These are phyloP conservation scores for Hippocampus mohnikei DNA, from an alignment of 2,113 vertebrate genomes.

Conservation along the genomic window DNA sequence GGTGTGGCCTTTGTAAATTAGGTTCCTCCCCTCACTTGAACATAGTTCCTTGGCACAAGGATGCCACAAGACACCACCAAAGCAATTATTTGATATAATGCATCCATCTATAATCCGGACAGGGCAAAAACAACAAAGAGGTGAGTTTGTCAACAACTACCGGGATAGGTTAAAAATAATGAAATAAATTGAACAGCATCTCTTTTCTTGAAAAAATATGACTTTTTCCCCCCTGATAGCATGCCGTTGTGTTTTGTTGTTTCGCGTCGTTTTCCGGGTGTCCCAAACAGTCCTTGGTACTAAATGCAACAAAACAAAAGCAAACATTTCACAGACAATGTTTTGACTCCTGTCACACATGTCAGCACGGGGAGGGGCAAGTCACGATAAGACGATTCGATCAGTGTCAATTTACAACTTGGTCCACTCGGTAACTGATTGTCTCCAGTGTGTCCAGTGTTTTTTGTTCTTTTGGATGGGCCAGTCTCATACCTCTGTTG, in stretches of 20 bases:
- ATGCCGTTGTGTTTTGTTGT: not conserved
- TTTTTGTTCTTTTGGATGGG: constrained; percentile 25
- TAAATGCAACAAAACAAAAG: constrained; percentile 2
- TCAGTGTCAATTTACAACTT: constrained; percentile 23
- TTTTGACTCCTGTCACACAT: constrained; percentile 47
- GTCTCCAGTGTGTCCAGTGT: constrained; percentile 68
- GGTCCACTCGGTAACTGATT: constrained; percentile 66
- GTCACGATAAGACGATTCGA: not conserved
- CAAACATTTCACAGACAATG: constrained; percentile 44
- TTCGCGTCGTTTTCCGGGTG: not conserved
- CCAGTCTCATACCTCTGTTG: constrained; percentile 22
- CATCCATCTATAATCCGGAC: too few species aligned
- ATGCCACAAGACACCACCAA: not conserved
- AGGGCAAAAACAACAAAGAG: not conserved
- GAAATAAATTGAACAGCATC: too few species aligned
- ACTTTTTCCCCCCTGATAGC: not conserved
- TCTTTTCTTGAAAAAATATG: not conserved
- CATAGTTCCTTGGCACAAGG: not conserved
- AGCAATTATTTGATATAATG: too few species aligned
- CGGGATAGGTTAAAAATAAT: too few species aligned
- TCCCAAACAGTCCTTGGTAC: not conserved
- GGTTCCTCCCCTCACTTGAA: not conserved
- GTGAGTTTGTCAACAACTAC: too few species aligned
- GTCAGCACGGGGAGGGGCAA: constrained; percentile 22
- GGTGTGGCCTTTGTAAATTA: not conserved